phyloP scores from a whole-genome alignment of 35 echinoderm and acorn worm species.

The Apostichopus parvimensis region DNA sequence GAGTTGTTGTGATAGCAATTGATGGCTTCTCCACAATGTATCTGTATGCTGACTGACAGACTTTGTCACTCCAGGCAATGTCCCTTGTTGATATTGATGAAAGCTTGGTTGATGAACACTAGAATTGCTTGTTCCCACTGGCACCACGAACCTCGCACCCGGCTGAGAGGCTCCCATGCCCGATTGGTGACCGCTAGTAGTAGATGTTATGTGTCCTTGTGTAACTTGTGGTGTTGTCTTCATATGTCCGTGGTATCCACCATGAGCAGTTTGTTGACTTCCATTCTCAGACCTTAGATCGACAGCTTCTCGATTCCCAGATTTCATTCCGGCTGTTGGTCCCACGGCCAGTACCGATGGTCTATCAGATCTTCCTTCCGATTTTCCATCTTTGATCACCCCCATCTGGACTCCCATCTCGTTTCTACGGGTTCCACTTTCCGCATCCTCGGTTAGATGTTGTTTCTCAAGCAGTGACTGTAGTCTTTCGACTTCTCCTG shows the following conservation, averaged over 20 bases:
- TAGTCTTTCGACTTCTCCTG: neutral
- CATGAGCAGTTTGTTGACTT: neutral
- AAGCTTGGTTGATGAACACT: neutral
- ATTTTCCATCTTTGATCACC: neutral
- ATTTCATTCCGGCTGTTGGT: neutral
- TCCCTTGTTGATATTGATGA: neutral
- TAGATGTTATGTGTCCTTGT: neutral
- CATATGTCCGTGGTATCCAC: neutral
- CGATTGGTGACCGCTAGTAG: neutral
- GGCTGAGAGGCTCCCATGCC: no score
- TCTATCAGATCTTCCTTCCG: no score
- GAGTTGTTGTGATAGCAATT: neutral
- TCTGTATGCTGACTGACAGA: neutral
- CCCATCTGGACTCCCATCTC: neutral
- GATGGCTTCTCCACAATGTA: neutral
- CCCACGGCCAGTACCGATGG: neutral
- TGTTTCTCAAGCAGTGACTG: slow-evolving; percentile 7
- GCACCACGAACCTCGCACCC: neutral
- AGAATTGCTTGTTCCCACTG: neutral
- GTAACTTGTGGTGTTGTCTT: neutral
- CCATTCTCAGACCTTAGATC: neutral
- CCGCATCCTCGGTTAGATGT: neutral
- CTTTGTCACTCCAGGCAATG: neutral
- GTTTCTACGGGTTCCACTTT: neutral
- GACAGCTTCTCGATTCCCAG: neutral